Evolutionary conservation across 2,113 vertebrate genomes (phyloP).

Genomic region (Psilopsiagon aurifrons): DNA sequence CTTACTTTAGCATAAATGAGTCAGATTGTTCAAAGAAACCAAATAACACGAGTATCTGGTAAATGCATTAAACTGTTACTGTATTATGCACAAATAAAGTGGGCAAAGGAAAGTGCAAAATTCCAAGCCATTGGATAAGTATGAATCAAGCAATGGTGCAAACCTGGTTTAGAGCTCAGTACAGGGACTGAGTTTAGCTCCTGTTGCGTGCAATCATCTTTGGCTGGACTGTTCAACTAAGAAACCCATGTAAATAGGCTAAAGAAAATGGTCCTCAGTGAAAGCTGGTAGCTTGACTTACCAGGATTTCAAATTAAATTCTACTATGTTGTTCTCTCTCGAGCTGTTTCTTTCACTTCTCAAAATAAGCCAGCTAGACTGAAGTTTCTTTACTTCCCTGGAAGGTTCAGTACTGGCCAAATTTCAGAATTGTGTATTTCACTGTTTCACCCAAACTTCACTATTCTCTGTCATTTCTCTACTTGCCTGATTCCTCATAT

Average conservation of each 20-base stretch:
- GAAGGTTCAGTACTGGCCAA: not conserved
- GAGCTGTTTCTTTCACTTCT: not conserved
- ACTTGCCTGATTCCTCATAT: accelerated
- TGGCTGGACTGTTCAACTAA: not conserved
- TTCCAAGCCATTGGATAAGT: not conserved
- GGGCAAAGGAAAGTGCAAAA: not conserved
- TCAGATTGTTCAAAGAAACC: not conserved
- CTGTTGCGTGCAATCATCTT: not conserved
- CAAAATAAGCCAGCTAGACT: not conserved
- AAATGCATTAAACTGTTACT: not conserved
- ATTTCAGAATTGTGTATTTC: not conserved
- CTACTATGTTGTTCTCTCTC: not conserved
- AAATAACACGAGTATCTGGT: not conserved
- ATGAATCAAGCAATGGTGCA: not conserved
- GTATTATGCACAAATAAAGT: not conserved
- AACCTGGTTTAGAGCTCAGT: not conserved
- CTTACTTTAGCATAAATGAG: not conserved
- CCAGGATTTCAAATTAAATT: not conserved
- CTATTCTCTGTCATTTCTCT: not conserved
- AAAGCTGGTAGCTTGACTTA: not conserved
- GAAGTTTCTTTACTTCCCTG: not conserved
- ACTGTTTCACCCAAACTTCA: not conserved
- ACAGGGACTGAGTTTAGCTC: not conserved
- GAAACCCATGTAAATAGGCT: not conserved
- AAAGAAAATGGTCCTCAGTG: not conserved